Conservation (phyloP, 2,888 invertebrate genomes). For the Tenthredo amoena region DNA sequence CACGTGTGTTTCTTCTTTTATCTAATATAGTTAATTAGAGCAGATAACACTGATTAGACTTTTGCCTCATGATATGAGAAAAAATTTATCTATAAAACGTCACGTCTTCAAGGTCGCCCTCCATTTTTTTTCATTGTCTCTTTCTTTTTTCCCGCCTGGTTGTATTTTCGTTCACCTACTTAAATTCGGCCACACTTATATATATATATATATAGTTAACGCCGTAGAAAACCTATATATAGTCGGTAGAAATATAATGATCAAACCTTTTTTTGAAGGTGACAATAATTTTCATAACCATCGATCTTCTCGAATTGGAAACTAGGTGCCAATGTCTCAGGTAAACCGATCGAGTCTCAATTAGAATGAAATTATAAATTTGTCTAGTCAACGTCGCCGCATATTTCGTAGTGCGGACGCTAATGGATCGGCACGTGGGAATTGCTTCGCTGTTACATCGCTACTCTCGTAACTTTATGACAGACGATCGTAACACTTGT, state of each 20-base stretch:
- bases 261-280: neutral
- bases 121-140: neutral
- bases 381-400: conserved; percentile 4
- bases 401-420: conserved; percentile 8
- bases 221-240: neutral
- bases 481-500: neutral
- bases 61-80: conserved; percentile 15
- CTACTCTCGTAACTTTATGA: neutral
- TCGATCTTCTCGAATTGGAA: neutral
- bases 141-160: neutral
- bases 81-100: conserved; percentile 32
- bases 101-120: conserved; percentile 36
- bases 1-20: conserved; percentile 30
- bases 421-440: conserved; percentile 42
- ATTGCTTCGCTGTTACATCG: neutral
- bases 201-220: neutral
- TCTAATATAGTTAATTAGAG: conserved; percentile 50
- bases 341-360: conserved; percentile 33
- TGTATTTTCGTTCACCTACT: neutral
- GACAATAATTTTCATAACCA: neutral
- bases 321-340: conserved; percentile 25
- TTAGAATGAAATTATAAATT: conserved; percentile 33
- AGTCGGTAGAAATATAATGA: neutral
- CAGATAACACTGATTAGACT: conserved; percentile 53
- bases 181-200: neutral